Conservation (phyloP, 2,797 vertebrate genomes). For the Acipenser transmontanus region DNA sequence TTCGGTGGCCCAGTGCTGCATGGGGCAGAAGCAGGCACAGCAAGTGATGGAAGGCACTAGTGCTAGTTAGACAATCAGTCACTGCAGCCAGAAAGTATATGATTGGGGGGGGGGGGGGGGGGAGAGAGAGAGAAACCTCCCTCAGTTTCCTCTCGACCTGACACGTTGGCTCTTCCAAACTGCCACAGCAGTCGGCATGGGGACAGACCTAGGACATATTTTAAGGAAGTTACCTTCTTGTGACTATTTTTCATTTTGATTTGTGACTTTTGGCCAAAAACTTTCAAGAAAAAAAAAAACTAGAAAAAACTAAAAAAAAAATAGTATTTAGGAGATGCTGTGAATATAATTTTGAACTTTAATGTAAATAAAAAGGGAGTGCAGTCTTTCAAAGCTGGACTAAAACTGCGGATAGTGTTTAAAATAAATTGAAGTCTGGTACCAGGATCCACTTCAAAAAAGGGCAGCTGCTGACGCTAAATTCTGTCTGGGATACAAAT, state of each 20-base stretch:
- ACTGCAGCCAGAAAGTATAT: conserved; percentile 37
- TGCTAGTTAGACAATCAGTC: conserved; percentile 75
- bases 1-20: conserved; percentile 98
- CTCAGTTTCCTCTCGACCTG: conserved; percentile 31
- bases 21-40: conserved; percentile 98
- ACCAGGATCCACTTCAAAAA: conserved; percentile 48
- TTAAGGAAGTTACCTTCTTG: conserved; percentile 18
- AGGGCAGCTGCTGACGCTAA: conserved; percentile 48
- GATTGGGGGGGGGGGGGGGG: no score
- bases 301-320: not conserved
- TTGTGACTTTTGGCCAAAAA: conserved; percentile 55
- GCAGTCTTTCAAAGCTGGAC: conserved; percentile 64
- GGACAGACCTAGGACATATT: conserved; percentile 30
- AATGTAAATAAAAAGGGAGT: conserved; percentile 88
- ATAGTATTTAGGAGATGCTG: conserved; percentile 65
- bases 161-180: conserved; percentile 39
- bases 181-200: conserved; percentile 61
- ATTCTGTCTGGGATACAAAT: conserved; percentile 43
- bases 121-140: conserved; percentile 24
- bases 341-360: conserved; percentile 89
- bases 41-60: conserved; percentile 98
- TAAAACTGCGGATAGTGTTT: conserved; percentile 61
- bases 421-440: conserved; percentile 51
- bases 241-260: conserved; percentile 41
- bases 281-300: not conserved